These are phyloP conservation scores for Sylvia atricapilla DNA, from an alignment of 2,113 vertebrate species.

Conservation along the genomic window DNA sequence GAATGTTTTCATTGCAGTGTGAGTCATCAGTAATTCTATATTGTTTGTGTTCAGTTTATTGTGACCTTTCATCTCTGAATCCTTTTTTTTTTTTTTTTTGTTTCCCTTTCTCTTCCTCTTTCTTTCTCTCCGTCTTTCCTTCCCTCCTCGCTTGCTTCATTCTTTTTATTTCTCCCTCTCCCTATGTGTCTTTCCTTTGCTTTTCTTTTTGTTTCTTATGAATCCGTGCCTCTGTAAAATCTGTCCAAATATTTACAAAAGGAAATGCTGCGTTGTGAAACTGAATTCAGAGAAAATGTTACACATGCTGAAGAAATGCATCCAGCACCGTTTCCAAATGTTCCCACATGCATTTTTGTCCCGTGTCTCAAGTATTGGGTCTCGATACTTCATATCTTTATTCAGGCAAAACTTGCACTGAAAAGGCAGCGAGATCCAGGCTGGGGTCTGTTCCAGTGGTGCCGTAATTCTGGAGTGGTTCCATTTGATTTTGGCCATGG, in stretches of 20 bases:
- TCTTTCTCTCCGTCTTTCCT: background rate
- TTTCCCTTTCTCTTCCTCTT: background rate
- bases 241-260: slow-evolving; percentile 61
- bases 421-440: background rate
- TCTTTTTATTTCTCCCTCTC: background rate
- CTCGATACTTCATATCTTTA: background rate
- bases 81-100: background rate
- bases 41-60: background rate
- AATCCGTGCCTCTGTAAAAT: background rate
- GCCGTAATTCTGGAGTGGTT: background rate
- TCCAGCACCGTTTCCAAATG: slow-evolving; percentile 26
- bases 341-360: slow-evolving; percentile 53
- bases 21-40: slow-evolving; percentile 9
- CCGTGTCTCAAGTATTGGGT: slow-evolving; percentile 3
- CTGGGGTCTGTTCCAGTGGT: background rate
- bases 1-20: background rate
- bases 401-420: background rate
- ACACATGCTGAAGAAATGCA: slow-evolving; percentile 59
- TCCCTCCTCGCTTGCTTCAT: rapidly evolving
- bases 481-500: slow-evolving; percentile 17
- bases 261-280: slow-evolving; percentile 62
- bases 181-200: background rate
- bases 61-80: background rate
- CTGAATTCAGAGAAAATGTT: slow-evolving; percentile 59
- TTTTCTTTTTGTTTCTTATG: background rate